Percentiles rank a stretch among this genome's conserved stretches.
Evolutionary conservation across 2,113 vertebrate species (phyloP).

Genomic region (Gorsachius goisagi): DNA sequence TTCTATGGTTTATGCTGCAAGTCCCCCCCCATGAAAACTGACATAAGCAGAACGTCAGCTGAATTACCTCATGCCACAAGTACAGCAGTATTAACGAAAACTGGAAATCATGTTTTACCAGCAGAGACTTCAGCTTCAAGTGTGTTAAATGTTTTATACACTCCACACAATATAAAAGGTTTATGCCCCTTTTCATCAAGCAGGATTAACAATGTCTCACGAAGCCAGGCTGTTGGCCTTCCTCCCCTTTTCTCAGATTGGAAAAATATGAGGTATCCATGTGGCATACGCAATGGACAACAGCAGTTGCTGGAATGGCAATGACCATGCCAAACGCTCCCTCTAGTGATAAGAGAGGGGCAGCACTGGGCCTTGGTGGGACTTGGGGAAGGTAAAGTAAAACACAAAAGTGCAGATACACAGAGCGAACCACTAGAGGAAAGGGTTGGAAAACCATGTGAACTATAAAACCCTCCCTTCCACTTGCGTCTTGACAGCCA

Average conservation of each 20-base stretch:
- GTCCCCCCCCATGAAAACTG: background rate
- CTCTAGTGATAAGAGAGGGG: slow-evolving; percentile 10
- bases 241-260: background rate
- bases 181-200: slow-evolving; percentile 16
- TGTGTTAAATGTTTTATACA: background rate
- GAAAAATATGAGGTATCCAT: slow-evolving; percentile 17
- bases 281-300: background rate
- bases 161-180: background rate
- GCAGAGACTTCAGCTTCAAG: background rate
- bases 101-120: background rate
- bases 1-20: background rate
- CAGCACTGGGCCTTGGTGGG: background rate
- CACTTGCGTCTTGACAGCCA: background rate
- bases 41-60: background rate
- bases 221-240: background rate
- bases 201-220: background rate
- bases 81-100: background rate
- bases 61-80: background rate
- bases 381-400: background rate
- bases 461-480: background rate
- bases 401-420: fast-evolving
- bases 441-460: background rate
- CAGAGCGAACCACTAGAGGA: background rate
- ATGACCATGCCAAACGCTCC: background rate
- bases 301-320: background rate